These are phyloP conservation scores for Otus scops DNA, from an alignment of 2,797 vertebrate genomes.

Conservation along the genomic window DNA sequence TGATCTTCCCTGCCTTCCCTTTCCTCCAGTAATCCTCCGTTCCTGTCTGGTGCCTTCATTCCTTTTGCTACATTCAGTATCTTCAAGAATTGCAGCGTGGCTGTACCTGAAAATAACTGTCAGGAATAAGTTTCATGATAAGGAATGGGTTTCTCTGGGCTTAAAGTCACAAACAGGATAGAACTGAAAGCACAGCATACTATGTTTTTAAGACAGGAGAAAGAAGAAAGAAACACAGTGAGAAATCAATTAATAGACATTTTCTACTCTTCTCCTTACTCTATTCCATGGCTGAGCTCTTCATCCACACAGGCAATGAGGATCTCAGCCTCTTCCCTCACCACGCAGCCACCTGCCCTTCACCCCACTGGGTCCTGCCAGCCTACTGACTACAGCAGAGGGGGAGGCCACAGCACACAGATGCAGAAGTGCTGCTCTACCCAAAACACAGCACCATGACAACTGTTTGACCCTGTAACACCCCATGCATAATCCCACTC, in stretches of 20 bases:
- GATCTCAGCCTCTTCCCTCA: neutral
- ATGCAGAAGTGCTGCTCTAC: neutral
- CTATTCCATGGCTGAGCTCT: neutral
- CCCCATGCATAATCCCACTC: neutral
- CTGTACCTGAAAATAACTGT: neutral
- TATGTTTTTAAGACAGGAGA: neutral
- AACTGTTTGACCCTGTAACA: neutral
- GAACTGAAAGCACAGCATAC: neutral
- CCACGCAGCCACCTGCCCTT: neutral
- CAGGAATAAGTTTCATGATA: neutral
- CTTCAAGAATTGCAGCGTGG: neutral
- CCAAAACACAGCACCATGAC: neutral
- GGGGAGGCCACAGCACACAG: fast-evolving
- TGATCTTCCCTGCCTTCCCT: neutral
- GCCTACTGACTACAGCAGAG: neutral
- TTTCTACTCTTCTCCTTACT: neutral
- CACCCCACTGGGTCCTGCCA: neutral
- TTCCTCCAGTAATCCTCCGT: neutral
- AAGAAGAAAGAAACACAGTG: neutral
- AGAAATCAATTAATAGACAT: neutral
- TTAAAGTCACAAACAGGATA: neutral
- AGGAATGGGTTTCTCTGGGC: neutral
- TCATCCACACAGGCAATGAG: neutral
- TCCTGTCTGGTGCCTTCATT: neutral
- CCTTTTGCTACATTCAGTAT: neutral